Evolutionary conservation across 2,888 invertebrate species (phyloP).

Genomic region (Conchocele bisecta): DNA sequence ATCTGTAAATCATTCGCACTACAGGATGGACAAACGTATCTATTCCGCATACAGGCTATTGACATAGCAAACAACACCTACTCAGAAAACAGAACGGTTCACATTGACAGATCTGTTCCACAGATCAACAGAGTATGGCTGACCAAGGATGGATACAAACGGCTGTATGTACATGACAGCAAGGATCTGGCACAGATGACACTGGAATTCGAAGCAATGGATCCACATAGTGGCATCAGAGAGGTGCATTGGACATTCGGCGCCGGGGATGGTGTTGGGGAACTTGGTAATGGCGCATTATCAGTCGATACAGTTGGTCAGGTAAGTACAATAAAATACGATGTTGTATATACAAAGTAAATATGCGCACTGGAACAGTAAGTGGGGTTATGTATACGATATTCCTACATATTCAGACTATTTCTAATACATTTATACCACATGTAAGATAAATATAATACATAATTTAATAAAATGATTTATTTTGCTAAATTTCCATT

Average conservation of each 20-base stretch:
- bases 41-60: conserved; percentile 36
- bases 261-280: conserved; percentile 31
- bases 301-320: no score
- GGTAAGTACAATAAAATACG: no score
- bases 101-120: conserved; percentile 52
- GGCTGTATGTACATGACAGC: conserved; percentile 58
- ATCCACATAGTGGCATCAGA: conserved; percentile 62
- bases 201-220: conserved; percentile 55
- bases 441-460: no score
- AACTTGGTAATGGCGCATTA: no score
- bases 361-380: no score
- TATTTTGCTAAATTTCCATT: no score
- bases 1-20: conserved; percentile 39
- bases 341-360: no score
- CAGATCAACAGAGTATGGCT: conserved; percentile 51
- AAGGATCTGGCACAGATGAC: conserved; percentile 61
- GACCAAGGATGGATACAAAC: conserved; percentile 34
- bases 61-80: conserved; percentile 56
- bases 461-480: no score
- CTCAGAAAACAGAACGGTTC: conserved; percentile 31
- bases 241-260: conserved; percentile 59
- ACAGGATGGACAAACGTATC: conserved; percentile 52
- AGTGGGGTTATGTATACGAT: no score
- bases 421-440: no score
- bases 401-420: no score